phyloP scores from a whole-genome alignment of 1,140 invertebrate species.

The Plodia interpunctella region DNA sequence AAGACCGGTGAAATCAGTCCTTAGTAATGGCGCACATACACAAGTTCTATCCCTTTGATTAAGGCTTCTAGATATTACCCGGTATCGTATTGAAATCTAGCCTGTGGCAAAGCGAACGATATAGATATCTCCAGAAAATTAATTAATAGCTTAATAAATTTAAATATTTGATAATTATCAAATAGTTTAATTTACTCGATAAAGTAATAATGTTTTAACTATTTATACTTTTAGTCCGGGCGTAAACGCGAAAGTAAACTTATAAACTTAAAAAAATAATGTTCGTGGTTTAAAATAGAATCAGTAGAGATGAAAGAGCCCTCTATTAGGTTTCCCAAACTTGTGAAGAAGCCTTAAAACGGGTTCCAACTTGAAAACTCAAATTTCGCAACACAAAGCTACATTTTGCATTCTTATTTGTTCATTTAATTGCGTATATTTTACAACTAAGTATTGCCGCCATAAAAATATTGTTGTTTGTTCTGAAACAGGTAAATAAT shows the following conservation, averaged over 20 bases:
- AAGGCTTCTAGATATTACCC: slow-evolving; percentile 12
- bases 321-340: slow-evolving; percentile 44
- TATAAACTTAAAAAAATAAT: slow-evolving; percentile 25
- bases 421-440: slow-evolving; percentile 1
- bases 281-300: slow-evolving; percentile 36
- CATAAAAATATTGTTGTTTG: too few species aligned
- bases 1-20: too few species aligned
- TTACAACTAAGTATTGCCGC: not conserved
- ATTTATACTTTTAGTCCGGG: too few species aligned
- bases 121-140: too few species aligned
- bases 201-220: too few species aligned
- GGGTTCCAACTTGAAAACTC: slow-evolving; percentile 39
- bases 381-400: slow-evolving; percentile 32
- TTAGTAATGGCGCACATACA: slow-evolving; percentile 14
- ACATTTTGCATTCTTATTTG: slow-evolving; percentile 32
- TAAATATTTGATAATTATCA: too few species aligned
- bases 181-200: too few species aligned
- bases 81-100: too few species aligned
- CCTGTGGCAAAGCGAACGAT: too few species aligned
- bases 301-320: slow-evolving; percentile 42
- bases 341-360: slow-evolving; percentile 55
- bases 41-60: slow-evolving; percentile 26
- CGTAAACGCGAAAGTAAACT: not conserved
- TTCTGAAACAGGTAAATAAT: not conserved
- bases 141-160: too few species aligned